These are phyloP conservation scores for Sclerodermus sp. DNA, from an alignment of 2,888 invertebrate genomes.

Conservation along the genomic window DNA sequence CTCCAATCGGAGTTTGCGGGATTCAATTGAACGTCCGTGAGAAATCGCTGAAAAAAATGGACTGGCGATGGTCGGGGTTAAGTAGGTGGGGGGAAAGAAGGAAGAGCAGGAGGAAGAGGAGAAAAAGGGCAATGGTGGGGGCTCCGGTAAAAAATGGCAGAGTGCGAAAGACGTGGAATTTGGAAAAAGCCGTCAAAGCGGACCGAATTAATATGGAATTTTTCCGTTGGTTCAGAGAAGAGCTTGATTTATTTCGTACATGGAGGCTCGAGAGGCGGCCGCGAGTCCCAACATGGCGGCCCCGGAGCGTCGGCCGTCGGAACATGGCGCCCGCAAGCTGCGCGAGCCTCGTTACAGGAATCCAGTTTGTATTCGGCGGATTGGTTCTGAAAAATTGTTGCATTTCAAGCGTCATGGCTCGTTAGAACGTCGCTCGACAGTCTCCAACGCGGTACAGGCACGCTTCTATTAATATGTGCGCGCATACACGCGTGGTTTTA, in stretches of 20 bases:
- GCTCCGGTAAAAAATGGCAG: no score
- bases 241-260: no score
- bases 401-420: conserved; percentile 50
- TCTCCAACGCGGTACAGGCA: conserved; percentile 23
- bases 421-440: conserved; percentile 48
- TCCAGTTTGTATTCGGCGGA: conserved; percentile 32
- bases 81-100: neutral
- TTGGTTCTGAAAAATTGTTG: conserved; percentile 47
- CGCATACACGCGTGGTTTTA: neutral
- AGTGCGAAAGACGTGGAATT: no score
- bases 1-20: no score
- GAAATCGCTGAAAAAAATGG: no score
- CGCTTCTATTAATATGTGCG: neutral
- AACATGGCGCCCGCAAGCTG: conserved; percentile 36
- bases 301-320: conserved; percentile 50
- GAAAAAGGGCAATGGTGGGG: no score
- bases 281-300: conserved; percentile 27
- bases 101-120: no score
- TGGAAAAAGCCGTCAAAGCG: no score
- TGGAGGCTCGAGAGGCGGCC: neutral
- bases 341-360: conserved; percentile 29
- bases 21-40: no score
- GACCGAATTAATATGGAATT: no score
- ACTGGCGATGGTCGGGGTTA: no score
- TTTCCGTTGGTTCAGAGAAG: no score